Base-by-base conservation (phyloP, 2,888 invertebrate genomes). In the Leucophenga montana region DNA sequence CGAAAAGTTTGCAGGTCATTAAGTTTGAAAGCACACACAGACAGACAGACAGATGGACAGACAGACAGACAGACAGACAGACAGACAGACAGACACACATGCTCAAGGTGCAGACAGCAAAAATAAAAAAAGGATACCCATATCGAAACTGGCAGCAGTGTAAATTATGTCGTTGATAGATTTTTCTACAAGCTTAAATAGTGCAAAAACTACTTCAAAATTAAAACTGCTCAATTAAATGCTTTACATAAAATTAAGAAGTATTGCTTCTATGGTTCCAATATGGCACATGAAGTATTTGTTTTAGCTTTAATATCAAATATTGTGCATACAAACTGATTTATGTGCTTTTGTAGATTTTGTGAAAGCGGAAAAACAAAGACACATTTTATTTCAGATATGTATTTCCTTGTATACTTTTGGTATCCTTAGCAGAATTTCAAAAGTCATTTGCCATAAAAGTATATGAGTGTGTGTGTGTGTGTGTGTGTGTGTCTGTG, bases 1-100 rank as follows among this genome's bases (percentile, higher is more conserved):
- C 87, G 88, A 87, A 86, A 79, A 86, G 84, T 87, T 87, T 88
- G 86, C 87, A 80, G 86, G 87, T 87, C 87, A 87, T 87, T 87
- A 87, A 87, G 87, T 87, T 86, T 84, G 81, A 77, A 81, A 77
- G 76, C 82, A 76, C 73, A 74, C n/a, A 71, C 66, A 72, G 59
- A n/a, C 48, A 70, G 72, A 67, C 67, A 71, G 68, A 73, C 62
- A 65, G 14, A 46, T 6, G 3, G 46, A 13, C 50, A 50, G 11
- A 50, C 50, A 50, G n/a, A n/a, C n/a, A n/a, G n/a, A 76, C 73
- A 74, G 14, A 71, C 66, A 72, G 59, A n/a, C 48, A 70, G 72
- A 67, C 67, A 71, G 68, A 73, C 62, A 65, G 14, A 46, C n/a
- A 13, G 46, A 13, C 50, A 50, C 50, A 50, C 50, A 50, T 18